Evolutionary conservation across 1,140 invertebrate species (phyloP).

Genomic region (Andricus grossulariae): DNA sequence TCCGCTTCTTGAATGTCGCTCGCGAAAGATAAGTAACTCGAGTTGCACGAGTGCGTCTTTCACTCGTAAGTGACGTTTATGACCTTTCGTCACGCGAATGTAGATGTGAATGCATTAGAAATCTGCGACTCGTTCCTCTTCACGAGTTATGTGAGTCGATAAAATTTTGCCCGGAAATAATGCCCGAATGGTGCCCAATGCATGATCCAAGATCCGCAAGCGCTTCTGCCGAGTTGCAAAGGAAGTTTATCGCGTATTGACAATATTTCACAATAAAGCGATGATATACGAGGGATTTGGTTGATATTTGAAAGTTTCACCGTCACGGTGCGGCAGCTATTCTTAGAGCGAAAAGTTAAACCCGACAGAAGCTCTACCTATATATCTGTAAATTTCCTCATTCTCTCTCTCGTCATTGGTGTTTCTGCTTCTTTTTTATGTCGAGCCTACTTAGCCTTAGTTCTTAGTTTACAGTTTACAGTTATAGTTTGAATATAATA

Average conservation of each 20-base stretch:
- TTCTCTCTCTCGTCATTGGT: too few species aligned
- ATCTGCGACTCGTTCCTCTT: background rate
- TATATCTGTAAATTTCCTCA: background rate
- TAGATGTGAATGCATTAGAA: constrained; percentile 19
- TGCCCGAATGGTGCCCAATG: constrained; percentile 7
- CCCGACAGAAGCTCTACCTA: background rate
- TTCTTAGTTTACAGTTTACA: too few species aligned
- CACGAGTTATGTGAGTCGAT: constrained; percentile 1
- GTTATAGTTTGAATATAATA: too few species aligned
- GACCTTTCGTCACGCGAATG: constrained; percentile 30
- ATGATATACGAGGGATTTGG: constrained; percentile 48
- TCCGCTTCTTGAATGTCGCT: background rate
- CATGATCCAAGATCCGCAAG: constrained; percentile 8
- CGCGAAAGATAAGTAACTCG: constrained; percentile 14
- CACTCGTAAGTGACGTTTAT: constrained; percentile 23
- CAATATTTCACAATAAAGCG: constrained; percentile 49
- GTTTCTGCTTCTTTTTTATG: too few species aligned
- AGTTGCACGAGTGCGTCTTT: constrained; percentile 16
- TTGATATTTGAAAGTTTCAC: constrained; percentile 48
- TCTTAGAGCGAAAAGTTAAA: constrained; percentile 46
- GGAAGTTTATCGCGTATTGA: constrained; percentile 48
- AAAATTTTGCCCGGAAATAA: constrained; percentile 15
- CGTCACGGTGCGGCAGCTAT: constrained; percentile 39
- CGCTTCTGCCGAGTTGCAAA: background rate
- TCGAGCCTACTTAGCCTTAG: too few species aligned